phyloP scores from a whole-genome alignment of 2,113 vertebrate genomes.

The Harpagus bidentatus region DNA sequence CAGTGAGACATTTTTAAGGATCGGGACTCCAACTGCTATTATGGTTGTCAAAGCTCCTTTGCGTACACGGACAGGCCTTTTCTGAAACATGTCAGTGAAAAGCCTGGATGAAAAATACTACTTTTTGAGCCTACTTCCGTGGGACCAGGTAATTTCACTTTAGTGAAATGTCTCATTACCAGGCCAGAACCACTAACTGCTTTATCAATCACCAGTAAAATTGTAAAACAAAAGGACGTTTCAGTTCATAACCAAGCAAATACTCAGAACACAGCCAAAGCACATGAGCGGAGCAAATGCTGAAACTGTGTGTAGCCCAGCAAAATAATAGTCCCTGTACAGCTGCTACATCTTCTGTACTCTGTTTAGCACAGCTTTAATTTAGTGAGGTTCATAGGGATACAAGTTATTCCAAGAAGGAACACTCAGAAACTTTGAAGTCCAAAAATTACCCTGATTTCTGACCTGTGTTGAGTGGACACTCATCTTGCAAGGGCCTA shows the following conservation, averaged over 20 bases:
- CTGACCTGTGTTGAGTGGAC: neutral
- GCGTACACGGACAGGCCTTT: neutral
- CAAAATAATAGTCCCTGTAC: neutral
- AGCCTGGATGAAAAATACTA: constrained; percentile 53
- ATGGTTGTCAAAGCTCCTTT: neutral
- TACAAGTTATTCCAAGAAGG: neutral
- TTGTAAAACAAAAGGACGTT: neutral
- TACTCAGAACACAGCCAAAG: neutral
- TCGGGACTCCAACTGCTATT: neutral
- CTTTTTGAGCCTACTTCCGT: constrained; percentile 52
- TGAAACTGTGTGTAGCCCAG: neutral
- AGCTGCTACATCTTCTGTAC: neutral
- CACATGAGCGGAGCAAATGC: neutral
- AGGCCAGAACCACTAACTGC: constrained; percentile 70
- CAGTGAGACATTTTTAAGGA: neutral
- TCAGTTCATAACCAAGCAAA: neutral
- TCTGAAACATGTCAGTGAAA: constrained; percentile 7
- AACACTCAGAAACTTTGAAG: neutral
- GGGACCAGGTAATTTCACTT: neutral
- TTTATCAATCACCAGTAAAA: constrained; percentile 67
- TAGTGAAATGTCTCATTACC: constrained; percentile 51
- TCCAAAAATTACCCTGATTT: neutral
- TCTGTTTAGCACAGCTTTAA: neutral
- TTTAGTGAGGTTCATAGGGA: neutral
- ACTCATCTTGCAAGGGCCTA: neutral